These are phyloP conservation scores for Tangara arthus DNA, from an alignment of 2,797 vertebrate species.

Conservation along the genomic window DNA sequence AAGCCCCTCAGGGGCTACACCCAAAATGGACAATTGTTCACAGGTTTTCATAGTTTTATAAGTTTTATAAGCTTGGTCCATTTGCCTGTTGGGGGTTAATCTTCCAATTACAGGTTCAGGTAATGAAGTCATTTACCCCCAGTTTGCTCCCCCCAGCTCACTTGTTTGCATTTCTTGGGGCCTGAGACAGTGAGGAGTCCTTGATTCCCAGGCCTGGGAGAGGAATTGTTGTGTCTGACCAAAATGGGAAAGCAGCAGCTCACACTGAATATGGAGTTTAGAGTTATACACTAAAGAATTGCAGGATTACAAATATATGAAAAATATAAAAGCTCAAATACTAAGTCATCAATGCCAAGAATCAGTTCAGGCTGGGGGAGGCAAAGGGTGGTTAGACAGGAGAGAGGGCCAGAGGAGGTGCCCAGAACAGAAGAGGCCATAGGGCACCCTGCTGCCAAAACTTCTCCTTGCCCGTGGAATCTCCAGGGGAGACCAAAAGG, in stretches of 20 bases:
- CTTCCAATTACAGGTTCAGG: neutral
- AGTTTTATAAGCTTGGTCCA: neutral
- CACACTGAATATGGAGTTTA: neutral
- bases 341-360: neutral
- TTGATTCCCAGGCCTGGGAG: neutral
- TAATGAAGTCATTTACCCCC: neutral
- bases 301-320: neutral
- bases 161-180: neutral
- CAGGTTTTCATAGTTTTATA: neutral
- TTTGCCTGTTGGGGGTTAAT: neutral
- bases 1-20: neutral
- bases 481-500: neutral
- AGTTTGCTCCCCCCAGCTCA: neutral
- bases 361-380: neutral
- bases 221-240: neutral
- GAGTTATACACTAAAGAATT: neutral
- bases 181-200: neutral
- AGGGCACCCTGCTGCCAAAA: neutral
- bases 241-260: neutral
- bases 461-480: neutral
- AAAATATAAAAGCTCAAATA: neutral
- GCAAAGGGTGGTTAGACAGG: neutral
- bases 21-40: neutral
- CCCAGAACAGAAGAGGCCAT: neutral
- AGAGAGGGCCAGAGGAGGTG: neutral